Conservation (phyloP, 2,797 vertebrate genomes). For the Pantherophis alleghaniensis region DNA sequence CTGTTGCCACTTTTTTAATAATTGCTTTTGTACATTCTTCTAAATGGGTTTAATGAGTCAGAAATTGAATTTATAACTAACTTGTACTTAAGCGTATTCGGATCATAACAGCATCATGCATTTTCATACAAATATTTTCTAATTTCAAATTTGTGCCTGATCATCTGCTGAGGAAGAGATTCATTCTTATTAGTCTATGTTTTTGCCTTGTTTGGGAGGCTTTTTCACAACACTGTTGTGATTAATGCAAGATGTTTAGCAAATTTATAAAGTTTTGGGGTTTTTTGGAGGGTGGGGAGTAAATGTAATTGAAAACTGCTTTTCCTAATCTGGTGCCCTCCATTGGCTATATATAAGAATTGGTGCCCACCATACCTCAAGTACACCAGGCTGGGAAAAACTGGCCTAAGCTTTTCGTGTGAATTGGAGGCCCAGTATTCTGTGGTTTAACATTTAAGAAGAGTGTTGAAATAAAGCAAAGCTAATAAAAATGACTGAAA, state of each 20-base stretch:
- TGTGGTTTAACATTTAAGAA: neutral
- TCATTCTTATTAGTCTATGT: constrained; percentile 43
- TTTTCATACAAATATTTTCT: constrained; percentile 11
- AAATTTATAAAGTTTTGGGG: neutral
- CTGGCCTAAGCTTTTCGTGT: neutral
- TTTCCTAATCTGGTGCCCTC: neutral
- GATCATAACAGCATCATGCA: constrained; percentile 26
- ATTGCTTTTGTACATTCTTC: constrained; percentile 45
- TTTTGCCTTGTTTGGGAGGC: constrained; percentile 20
- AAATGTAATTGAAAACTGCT: neutral
- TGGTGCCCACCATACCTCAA: neutral
- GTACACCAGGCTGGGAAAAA: neutral
- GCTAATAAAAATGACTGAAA: constrained; percentile 17
- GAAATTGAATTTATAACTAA: constrained; percentile 42
- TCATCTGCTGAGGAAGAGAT: constrained; percentile 40
- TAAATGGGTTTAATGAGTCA: constrained; percentile 51
- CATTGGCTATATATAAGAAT: neutral
- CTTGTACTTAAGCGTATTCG: constrained; percentile 36
- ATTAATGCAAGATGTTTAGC: constrained; percentile 22
- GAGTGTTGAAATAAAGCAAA: neutral
- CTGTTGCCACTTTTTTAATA: constrained; percentile 52
- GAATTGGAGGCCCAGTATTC: neutral
- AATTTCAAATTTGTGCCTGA: constrained; percentile 35
- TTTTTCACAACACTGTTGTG: constrained; percentile 35
- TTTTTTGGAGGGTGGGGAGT: neutral